A percentile compares a stretch with the other conserved stretches of the same genome.
Conservation (phyloP, 2,113 vertebrate species). For the Sinocyclocheilus anophthalmus region DNA sequence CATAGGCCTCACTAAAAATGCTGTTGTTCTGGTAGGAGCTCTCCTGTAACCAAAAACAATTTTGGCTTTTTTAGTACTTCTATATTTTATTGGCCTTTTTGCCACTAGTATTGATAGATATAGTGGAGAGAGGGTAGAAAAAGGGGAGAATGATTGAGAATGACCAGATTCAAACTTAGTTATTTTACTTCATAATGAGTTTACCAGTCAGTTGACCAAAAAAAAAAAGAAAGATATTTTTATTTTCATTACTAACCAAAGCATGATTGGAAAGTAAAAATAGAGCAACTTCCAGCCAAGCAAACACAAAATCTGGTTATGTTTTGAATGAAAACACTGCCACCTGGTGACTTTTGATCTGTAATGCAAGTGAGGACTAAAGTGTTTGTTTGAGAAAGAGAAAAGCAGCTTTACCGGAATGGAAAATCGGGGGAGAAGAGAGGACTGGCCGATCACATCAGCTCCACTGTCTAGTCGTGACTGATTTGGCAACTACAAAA, state of each 20-base stretch:
- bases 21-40: slow-evolving; percentile 87
- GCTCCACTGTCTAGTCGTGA: slow-evolving; percentile 88
- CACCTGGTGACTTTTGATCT: slow-evolving; percentile 26
- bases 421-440: slow-evolving; percentile 91
- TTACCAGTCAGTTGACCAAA: not conserved
- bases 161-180: not conserved
- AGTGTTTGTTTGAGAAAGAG: not conserved
- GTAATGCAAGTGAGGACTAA: not conserved
- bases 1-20: slow-evolving; percentile 95
- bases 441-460: slow-evolving; percentile 84
- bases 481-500: slow-evolving; percentile 77
- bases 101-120: too few species aligned
- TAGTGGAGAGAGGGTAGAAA: too few species aligned
- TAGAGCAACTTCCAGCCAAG: not conserved
- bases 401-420: slow-evolving; percentile 82
- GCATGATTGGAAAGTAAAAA: not conserved
- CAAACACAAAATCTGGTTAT: not conserved
- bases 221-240: not conserved
- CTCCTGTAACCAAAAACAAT: slow-evolving; percentile 75
- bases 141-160: not conserved
- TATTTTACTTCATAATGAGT: not conserved
- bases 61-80: not conserved
- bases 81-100: not conserved
- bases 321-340: slow-evolving; percentile 4
- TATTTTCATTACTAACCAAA: not conserved